phyloP scores from a whole-genome alignment of 2,797 vertebrate species.

The Lagorchestes hirsutus region DNA sequence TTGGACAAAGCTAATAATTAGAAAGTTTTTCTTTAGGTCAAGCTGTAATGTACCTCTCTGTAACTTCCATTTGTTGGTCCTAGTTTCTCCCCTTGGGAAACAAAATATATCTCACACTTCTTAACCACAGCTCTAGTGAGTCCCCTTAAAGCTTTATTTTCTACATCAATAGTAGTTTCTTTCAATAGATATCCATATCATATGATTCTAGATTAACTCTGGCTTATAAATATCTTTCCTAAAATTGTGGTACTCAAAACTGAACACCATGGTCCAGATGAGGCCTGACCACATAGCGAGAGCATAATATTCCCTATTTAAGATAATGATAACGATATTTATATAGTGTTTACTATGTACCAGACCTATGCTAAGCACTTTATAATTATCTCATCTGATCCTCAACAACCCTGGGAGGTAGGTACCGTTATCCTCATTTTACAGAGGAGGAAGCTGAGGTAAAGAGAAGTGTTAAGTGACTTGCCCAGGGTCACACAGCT shows the following conservation, averaged over 20 bases:
- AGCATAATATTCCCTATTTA: not conserved
- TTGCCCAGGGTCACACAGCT: not conserved
- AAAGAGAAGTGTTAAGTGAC: not conserved
- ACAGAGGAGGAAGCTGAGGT: not conserved
- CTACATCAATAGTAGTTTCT: not conserved
- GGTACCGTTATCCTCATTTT: not conserved
- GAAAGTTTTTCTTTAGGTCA: not conserved
- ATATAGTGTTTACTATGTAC: not conserved
- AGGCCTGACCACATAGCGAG: not conserved
- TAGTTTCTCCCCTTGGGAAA: not conserved
- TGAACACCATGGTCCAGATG: not conserved
- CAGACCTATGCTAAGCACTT: not conserved
- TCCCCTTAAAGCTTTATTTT: not conserved
- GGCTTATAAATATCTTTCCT: not conserved
- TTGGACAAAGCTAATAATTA: not conserved
- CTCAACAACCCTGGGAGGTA: not conserved
- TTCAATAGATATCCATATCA: not conserved
- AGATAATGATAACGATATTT: not conserved
- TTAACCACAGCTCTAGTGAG: not conserved
- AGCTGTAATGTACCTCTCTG: not conserved
- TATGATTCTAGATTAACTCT: not conserved
- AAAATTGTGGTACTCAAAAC: not conserved
- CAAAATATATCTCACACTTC: not conserved
- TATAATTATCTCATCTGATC: not conserved
- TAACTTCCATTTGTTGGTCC: not conserved